Conservation (phyloP, 1,140 invertebrate species). For the Pogonomyrmex californicus region DNA sequence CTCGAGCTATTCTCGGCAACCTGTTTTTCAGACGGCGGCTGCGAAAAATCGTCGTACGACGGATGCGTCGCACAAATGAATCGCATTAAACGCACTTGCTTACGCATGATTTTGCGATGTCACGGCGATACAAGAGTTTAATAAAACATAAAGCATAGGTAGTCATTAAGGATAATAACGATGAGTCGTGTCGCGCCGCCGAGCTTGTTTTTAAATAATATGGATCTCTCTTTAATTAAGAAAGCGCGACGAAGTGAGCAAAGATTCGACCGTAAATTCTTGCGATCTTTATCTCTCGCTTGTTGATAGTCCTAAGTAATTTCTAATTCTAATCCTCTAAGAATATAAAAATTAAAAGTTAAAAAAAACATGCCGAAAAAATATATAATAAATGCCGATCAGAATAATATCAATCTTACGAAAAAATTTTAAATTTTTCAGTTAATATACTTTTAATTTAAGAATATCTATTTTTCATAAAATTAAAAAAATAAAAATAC, state of each 20-base stretch:
- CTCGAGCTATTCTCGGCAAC: slow-evolving; percentile 23
- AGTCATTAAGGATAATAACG: slow-evolving; percentile 57
- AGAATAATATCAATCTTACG: too few relatives aligned
- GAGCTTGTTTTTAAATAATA: slow-evolving; percentile 35
- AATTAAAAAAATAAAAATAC: too few relatives aligned
- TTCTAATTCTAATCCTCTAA: background rate
- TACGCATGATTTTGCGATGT: slow-evolving; percentile 37
- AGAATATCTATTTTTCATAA: too few relatives aligned
- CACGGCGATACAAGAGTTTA: slow-evolving; percentile 39
- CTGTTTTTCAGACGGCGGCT: slow-evolving; percentile 27
- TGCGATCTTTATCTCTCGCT: background rate
- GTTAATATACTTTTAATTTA: too few relatives aligned
- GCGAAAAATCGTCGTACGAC: slow-evolving; percentile 13
- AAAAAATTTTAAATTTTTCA: too few relatives aligned
- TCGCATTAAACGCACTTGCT: slow-evolving; percentile 29
- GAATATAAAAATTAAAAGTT: too few relatives aligned
- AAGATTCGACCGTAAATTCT: slow-evolving; percentile 20
- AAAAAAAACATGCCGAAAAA: too few relatives aligned
- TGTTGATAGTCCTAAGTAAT: background rate
- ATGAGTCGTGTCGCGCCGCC: slow-evolving; percentile 15
- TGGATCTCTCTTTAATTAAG: slow-evolving; percentile 38
- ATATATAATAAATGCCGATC: too few relatives aligned
- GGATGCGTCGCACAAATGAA: slow-evolving; percentile 26
- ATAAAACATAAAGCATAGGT: slow-evolving; percentile 40
- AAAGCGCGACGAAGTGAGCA: slow-evolving; percentile 8